A percentile compares a stretch with the other conserved stretches of the same genome.
Conservation (phyloP, 2,888 invertebrate genomes). For the Xestia c-nigrum region DNA sequence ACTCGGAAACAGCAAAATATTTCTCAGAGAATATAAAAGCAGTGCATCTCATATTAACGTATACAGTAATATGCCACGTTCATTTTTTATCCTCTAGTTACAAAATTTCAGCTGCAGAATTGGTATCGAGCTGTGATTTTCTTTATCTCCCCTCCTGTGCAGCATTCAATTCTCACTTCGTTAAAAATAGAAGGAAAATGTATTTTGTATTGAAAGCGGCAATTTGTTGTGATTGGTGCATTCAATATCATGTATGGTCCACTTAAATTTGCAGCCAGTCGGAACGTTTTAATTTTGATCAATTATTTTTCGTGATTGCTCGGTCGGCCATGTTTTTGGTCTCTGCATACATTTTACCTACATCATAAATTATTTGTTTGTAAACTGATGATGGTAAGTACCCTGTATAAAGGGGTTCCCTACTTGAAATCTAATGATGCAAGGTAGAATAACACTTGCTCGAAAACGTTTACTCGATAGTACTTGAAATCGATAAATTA, state of each 20-base stretch:
- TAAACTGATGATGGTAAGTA: too few species aligned
- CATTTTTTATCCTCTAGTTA: constrained; percentile 65
- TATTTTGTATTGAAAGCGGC: constrained; percentile 53
- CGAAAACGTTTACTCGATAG: too few species aligned
- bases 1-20: constrained; percentile 45
- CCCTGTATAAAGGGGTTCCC: neutral
- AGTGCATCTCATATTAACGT: constrained; percentile 50
- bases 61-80: constrained; percentile 45
- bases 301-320: constrained; percentile 37
- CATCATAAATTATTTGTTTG: neutral
- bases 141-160: constrained; percentile 54
- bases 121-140: constrained; percentile 66
- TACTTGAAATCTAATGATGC: too few species aligned
- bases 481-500: too few species aligned
- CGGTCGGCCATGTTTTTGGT: neutral
- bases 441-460: too few species aligned
- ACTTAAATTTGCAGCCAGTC: constrained; percentile 24
- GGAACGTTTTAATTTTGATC: constrained; percentile 47
- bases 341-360: neutral
- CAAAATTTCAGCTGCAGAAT: constrained; percentile 65
- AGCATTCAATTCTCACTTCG: constrained; percentile 54
- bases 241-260: constrained; percentile 41
- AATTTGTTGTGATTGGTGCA: constrained; percentile 58
- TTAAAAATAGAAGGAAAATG: constrained; percentile 54
- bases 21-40: constrained; percentile 50